Percentiles rank a stretch among this genome's conserved stretches.
phyloP scores from a whole-genome alignment of 92 coral and sea anemone genomes.

The Bergia sp. region DNA sequence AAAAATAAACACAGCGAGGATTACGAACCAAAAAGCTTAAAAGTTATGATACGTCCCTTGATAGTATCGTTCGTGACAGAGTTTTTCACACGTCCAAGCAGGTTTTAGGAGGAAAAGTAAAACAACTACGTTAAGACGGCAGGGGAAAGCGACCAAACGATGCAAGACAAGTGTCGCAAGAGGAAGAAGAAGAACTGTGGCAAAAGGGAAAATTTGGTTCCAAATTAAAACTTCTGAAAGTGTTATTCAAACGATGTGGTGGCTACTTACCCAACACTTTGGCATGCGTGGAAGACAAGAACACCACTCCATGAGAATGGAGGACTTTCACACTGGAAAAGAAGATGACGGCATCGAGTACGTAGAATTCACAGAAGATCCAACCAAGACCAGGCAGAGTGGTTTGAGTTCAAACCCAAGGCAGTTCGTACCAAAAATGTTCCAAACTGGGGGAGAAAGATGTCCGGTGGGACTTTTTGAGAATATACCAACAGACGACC shows the following conservation, averaged over 20 bases:
- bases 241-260: neutral
- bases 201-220: too few relatives aligned
- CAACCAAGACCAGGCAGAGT: neutral
- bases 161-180: too few relatives aligned
- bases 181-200: too few relatives aligned
- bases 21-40: neutral
- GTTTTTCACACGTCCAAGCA: too few relatives aligned
- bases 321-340: neutral
- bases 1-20: neutral
- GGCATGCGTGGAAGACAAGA: too few relatives aligned
- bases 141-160: conserved; percentile 6
- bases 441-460: neutral
- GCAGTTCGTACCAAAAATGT: neutral
- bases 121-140: neutral
- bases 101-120: too few relatives aligned
- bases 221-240: conserved; percentile 2
- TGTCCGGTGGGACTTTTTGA: conserved; percentile 54
- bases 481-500: conserved; percentile 52
- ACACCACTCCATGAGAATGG: too few relatives aligned
- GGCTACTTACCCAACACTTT: too few relatives aligned
- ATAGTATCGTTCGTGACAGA: neutral
- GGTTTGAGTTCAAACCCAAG: conserved; percentile 53
- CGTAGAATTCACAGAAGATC: too few relatives aligned
- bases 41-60: neutral
- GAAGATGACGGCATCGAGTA: too few relatives aligned